Evolutionary conservation across 2,888 invertebrate species (phyloP).

Genomic region (Callyntrura sp.): DNA sequence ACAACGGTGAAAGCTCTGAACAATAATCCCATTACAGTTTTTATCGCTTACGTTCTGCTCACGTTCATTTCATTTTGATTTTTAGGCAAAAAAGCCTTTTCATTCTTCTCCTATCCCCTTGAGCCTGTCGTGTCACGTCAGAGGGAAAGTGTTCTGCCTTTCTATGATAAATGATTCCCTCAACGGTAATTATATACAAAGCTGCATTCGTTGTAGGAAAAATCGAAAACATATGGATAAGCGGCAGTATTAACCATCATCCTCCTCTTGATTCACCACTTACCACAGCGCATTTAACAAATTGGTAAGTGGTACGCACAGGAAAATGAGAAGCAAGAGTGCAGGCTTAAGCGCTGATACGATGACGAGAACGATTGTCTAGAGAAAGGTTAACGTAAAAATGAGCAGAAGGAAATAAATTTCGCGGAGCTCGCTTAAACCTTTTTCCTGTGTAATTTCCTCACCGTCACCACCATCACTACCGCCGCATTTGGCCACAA

Average conservation of each 20-base stretch:
- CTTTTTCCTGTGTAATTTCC: background rate
- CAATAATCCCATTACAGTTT: constrained; percentile 23
- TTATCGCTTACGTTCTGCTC: constrained; percentile 4
- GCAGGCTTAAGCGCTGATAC: background rate
- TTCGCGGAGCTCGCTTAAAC: background rate
- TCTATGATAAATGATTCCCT: constrained; percentile 61
- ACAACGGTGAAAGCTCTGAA: background rate
- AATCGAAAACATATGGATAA: background rate
- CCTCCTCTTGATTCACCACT: background rate
- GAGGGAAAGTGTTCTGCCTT: background rate
- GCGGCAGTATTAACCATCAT: too few species aligned
- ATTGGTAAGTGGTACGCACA: background rate
- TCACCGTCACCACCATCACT: background rate
- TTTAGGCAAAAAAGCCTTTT: background rate
- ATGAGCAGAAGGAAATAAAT: constrained; percentile 62
- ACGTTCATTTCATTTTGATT: constrained; percentile 36
- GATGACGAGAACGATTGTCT: background rate
- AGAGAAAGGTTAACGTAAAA: constrained; percentile 59
- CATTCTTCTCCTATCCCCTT: background rate
- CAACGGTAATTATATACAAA: constrained; percentile 29
- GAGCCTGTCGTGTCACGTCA: background rate
- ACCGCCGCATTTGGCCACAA: background rate
- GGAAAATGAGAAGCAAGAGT: background rate
- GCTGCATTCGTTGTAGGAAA: background rate
- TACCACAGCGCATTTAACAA: background rate